Base-by-base conservation (phyloP, 92 coral and sea anemone genomes). In the Porites rus region DNA sequence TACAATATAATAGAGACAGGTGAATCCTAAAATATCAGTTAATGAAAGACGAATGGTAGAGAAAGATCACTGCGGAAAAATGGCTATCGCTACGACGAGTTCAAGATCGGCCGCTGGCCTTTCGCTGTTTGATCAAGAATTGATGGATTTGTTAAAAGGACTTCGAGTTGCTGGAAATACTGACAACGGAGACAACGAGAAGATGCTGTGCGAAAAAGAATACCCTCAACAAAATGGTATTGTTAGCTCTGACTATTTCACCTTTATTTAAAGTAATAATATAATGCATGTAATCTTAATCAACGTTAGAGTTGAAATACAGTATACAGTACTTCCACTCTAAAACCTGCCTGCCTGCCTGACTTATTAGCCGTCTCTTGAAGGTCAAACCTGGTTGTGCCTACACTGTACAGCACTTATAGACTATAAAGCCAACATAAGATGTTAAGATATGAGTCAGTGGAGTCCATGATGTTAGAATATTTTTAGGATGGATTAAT, bases 81-180 rank as follows among this genome's bases (percentile, higher is more conserved):
- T 85, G 93, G 78, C 84, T 76, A 38, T 58, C 8, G 67, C 50
- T 38, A 69, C 53, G 46, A 38, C 5, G 75, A 13, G 10, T 31
- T 24, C 62, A 3, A 14, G 20, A 46, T 22, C 38, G 3, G 65
- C 51, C 1, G 51, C 51, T 6, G 51, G 14, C 10, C 31, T 60
- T 60, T 82, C 93, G 20, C 53, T 91, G 65, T 91, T 91, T 78
- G 88, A 86, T 65, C 62, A 77, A n/a, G 65, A 78, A 58, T 66
- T 80, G 31, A 22, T 3, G 8, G 81, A 79, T 1, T 31, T 82
- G 25, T 25, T 90, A 43, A 71, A 65, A 20, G 68, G 31, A 6
- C 31, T 76, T 10, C 72, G 81, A 8, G 72, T 86, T 53, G 50
- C 14, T 18, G 59, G 69, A 43, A 76, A 67, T n/a, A 59, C 67